Percentiles rank a stretch among this genome's conserved stretches.
Evolutionary conservation across 2,888 invertebrate species (phyloP).

Genomic region (Leptopilina drosophilae): DNA sequence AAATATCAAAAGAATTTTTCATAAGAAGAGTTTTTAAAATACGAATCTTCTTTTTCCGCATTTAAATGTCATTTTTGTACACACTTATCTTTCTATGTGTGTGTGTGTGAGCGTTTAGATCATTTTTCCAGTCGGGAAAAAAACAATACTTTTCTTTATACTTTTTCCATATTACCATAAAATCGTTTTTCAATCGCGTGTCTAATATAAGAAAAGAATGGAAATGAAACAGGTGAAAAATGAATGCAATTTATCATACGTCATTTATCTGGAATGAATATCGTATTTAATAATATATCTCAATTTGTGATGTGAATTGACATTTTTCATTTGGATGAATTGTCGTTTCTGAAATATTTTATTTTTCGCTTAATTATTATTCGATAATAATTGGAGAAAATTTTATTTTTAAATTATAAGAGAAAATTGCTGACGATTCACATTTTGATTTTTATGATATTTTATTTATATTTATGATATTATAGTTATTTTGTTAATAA

Average conservation of each 20-base stretch:
- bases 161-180: constrained; percentile 30
- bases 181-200: constrained; percentile 26
- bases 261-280: neutral
- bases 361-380: too few species aligned
- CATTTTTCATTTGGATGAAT: neutral
- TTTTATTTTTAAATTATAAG: constrained; percentile 10
- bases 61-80: neutral
- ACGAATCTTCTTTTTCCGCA: neutral
- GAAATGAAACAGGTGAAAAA: constrained; percentile 25
- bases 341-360: neutral
- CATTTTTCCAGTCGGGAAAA: neutral
- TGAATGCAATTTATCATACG: constrained; percentile 29
- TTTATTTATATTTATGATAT: too few species aligned
- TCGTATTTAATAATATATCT: neutral
- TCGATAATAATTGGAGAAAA: constrained; percentile 27
- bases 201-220: constrained; percentile 35
- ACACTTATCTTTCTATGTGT: neutral
- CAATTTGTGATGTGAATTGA: constrained; percentile 1
- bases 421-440: too few species aligned
- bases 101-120: neutral
- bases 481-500: too few species aligned
- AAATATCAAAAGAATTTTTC: neutral
- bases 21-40: neutral
- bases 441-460: too few species aligned
- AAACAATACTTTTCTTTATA: too few species aligned